Percentiles rank a stretch among this genome's conserved stretches.
Conservation (phyloP, 2,888 invertebrate genomes). For the Strigamia crassipes region DNA sequence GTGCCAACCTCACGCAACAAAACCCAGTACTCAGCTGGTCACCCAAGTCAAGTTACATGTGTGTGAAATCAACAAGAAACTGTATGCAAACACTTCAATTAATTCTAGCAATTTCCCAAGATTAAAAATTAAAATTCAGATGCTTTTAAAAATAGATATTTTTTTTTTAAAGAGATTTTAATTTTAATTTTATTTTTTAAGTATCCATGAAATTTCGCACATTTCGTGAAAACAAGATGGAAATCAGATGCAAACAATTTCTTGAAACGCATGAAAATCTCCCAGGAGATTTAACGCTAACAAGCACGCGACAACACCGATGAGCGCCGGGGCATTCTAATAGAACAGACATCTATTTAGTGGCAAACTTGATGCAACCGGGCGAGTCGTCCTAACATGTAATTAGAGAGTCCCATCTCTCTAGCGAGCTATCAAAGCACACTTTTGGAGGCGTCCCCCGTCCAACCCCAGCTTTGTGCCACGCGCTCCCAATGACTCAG, state of each 20-base stretch:
- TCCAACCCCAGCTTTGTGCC: neutral
- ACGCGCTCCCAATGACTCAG: neutral
- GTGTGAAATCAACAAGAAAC: no score
- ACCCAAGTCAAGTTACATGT: no score
- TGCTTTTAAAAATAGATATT: no score
- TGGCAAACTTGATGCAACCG: neutral
- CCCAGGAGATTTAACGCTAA: neutral
- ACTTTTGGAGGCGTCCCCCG: neutral
- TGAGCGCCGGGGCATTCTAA: neutral
- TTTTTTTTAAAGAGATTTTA: no score
- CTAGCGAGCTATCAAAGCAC: neutral
- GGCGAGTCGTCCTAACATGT: neutral
- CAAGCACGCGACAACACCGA: neutral
- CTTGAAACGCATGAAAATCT: neutral
- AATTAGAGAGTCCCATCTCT: neutral
- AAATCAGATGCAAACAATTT: neutral
- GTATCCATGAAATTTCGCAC: neutral
- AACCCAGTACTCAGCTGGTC: no score
- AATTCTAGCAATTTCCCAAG: no score
- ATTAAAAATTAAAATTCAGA: no score
- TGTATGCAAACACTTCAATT: no score
- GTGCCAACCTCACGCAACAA: no score
- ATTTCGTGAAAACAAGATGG: neutral
- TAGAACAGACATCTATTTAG: neutral
- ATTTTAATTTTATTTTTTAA: neutral